phyloP scores from a whole-genome alignment of 64 coral and sea anemone genomes.

The Actinia tenebrosa region DNA sequence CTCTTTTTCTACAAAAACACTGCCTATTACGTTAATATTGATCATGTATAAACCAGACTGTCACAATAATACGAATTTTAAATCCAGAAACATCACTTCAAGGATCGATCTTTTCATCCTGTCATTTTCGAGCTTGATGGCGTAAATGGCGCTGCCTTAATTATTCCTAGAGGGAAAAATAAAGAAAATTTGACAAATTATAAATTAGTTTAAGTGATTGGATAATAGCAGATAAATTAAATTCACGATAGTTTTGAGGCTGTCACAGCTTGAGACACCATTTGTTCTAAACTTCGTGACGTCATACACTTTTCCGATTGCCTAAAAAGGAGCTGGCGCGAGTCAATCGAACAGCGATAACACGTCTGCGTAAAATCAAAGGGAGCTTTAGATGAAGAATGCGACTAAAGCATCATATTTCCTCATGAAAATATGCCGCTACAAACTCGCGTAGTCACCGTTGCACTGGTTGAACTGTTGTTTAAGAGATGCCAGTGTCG shows the following conservation, averaged over 20 bases:
- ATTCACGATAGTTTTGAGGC: neutral
- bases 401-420: too few species aligned
- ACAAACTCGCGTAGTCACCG: too few species aligned
- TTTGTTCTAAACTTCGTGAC: neutral
- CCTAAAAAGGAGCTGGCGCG: neutral
- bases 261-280: neutral
- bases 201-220: constrained; percentile 3
- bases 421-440: too few species aligned
- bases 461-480: too few species aligned
- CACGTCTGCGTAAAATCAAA: too few species aligned
- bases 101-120: neutral
- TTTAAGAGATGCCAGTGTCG: too few species aligned
- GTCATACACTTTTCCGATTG: neutral
- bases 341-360: neutral
- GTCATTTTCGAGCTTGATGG: neutral
- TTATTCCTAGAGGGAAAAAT: neutral
- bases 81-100: neutral
- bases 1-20: neutral
- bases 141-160: neutral
- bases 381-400: too few species aligned
- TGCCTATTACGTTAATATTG: neutral
- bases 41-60: neutral
- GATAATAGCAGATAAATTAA: neutral
- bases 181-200: neutral
- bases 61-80: neutral